Conservation (phyloP, 2,113 vertebrate species). For the Nipponia nippon region DNA sequence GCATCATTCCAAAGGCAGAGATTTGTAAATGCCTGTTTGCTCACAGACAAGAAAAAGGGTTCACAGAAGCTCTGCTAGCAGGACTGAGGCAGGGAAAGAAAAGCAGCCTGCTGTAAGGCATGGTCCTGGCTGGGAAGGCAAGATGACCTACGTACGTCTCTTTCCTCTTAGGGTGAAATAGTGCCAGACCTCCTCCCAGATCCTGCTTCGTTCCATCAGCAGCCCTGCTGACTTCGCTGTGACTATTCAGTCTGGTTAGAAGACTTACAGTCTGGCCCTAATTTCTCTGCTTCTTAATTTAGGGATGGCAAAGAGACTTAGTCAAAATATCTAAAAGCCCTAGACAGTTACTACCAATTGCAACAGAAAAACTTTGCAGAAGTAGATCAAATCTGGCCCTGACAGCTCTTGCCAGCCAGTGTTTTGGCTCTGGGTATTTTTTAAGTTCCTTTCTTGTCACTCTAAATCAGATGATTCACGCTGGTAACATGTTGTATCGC, state of each 20-base stretch:
- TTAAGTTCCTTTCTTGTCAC: conserved; percentile 65
- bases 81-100: neutral
- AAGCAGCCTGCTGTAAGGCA: neutral
- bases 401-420: conserved; percentile 42
- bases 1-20: neutral
- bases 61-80: neutral
- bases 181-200: neutral
- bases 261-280: neutral
- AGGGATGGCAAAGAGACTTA: neutral
- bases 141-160: neutral
- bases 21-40: neutral
- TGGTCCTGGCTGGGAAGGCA: neutral
- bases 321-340: conserved; percentile 57
- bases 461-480: conserved; percentile 67
- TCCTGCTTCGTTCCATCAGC: neutral
- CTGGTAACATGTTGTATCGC: conserved; percentile 71
- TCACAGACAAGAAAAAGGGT: neutral
- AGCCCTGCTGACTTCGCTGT: neutral
- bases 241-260: neutral
- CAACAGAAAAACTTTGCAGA: conserved; percentile 43
- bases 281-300: conserved; percentile 19
- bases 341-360: conserved; percentile 50
- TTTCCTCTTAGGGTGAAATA: neutral
- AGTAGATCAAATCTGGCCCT: conserved; percentile 58
- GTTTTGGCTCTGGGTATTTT: conserved; percentile 62